Conservation (phyloP, 2,888 invertebrate genomes). For the Anthophora plumipes region DNA sequence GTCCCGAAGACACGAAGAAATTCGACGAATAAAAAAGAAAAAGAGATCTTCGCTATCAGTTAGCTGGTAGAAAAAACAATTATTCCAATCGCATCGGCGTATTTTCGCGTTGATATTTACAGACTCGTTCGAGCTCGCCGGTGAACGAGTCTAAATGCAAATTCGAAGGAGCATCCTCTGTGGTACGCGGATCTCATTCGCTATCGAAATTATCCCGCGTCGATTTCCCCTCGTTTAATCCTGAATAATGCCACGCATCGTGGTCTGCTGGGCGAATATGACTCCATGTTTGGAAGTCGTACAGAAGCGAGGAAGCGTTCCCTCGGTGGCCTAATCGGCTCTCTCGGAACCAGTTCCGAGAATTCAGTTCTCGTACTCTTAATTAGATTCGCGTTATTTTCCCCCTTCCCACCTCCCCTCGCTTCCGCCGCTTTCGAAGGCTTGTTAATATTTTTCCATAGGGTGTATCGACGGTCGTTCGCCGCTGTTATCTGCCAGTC, state of each 20-base stretch:
- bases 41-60: too few species aligned
- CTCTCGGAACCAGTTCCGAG: conserved; percentile 35
- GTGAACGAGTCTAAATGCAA: background rate
- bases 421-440: background rate
- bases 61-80: background rate
- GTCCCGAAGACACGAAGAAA: too few species aligned
- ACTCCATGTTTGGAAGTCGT: conserved; percentile 29
- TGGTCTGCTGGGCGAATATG: background rate
- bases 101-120: background rate
- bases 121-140: background rate
- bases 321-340: conserved; percentile 48
- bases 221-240: background rate
- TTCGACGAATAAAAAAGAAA: too few species aligned
- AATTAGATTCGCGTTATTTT: conserved; percentile 55
- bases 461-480: background rate
- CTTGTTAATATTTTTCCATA: conserved; percentile 49
- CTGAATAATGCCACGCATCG: background rate
- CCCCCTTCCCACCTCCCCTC: too few species aligned
- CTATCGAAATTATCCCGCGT: conserved; percentile 7
- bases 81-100: background rate
- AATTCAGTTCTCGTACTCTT: conserved; percentile 39
- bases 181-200: too few species aligned
- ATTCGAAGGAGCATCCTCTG: background rate
- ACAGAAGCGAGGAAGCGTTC: background rate
- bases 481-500: conserved; percentile 37